Evolutionary conservation across 2,888 invertebrate genomes (phyloP).

Genomic region (Agelastica alni): DNA sequence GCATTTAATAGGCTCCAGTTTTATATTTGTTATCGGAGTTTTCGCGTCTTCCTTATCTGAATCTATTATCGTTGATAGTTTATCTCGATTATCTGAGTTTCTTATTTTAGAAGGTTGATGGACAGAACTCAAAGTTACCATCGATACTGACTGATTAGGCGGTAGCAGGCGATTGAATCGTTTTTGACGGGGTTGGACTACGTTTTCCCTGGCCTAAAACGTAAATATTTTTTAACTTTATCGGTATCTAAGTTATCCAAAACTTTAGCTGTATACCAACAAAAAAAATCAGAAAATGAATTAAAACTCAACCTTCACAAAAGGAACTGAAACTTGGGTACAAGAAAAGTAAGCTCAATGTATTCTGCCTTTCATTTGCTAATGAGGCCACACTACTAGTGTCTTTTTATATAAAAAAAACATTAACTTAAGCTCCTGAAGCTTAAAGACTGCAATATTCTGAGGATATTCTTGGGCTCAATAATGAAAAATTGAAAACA

Average conservation of each 20-base stretch:
- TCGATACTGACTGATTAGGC: constrained; percentile 38
- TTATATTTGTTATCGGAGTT: constrained; percentile 43
- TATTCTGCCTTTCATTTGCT: no score
- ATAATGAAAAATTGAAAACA: no score
- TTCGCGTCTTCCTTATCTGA: constrained; percentile 3
- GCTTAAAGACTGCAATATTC: no score
- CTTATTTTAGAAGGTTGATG: constrained; percentile 15
- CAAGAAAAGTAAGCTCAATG: no score
- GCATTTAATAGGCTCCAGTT: constrained; percentile 42
- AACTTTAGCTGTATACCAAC: no score
- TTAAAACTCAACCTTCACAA: no score
- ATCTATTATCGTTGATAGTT: constrained; percentile 21
- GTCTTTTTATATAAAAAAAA: constrained; percentile 30
- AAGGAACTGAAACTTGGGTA: no score
- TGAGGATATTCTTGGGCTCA: no score
- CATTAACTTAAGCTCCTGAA: no score
- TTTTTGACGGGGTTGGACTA: constrained; percentile 36
- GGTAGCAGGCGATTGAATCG: constrained; percentile 36
- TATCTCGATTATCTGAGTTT: constrained; percentile 27
- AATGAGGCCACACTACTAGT: not conserved
- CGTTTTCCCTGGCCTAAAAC: constrained; percentile 39
- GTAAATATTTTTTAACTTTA: not conserved
- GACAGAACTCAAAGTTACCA: constrained; percentile 33
- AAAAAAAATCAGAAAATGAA: no score
- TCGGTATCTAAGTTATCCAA: not conserved